Percentiles rank a stretch among this genome's conserved stretches.
Evolutionary conservation across 2,888 invertebrate genomes (phyloP).

Genomic region (Cryptus viduatorius): DNA sequence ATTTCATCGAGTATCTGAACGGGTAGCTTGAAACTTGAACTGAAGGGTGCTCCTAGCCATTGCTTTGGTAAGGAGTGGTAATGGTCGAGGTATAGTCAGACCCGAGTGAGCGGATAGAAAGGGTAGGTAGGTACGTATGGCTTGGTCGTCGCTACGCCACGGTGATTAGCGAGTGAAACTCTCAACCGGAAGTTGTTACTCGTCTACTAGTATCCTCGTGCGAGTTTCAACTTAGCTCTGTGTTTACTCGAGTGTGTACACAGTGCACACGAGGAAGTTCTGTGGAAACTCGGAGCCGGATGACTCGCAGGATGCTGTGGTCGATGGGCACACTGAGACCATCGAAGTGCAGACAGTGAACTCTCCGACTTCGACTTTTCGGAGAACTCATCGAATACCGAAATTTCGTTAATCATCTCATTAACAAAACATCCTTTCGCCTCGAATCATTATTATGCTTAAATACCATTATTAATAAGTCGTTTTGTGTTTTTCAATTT

Average conservation of each 20-base stretch:
- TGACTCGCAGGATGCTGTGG: conserved; percentile 41
- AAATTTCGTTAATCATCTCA: background rate
- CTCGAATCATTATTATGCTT: too few species aligned
- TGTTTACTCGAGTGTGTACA: conserved; percentile 52
- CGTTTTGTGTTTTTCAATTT: too few species aligned
- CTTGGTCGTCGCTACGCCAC: conserved; percentile 43
- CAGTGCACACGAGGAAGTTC: conserved; percentile 45
- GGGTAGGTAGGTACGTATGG: background rate
- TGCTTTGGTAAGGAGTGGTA: conserved; percentile 25
- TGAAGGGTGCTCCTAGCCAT: background rate
- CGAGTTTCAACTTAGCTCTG: conserved; percentile 41
- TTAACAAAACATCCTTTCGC: too few species aligned
- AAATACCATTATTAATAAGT: too few species aligned
- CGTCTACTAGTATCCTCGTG: conserved; percentile 43
- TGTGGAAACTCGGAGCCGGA: conserved; percentile 26
- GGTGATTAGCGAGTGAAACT: conserved; percentile 59
- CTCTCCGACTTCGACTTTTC: background rate
- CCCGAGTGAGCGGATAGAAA: conserved; percentile 1
- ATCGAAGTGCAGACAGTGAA: conserved; percentile 8
- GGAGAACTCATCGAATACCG: background rate
- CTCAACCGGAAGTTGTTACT: conserved; percentile 62
- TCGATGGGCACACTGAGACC: conserved; percentile 24
- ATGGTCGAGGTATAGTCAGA: conserved; percentile 48
- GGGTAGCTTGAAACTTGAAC: conserved; percentile 14
- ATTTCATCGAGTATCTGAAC: conserved; percentile 10